These are phyloP conservation scores for Antitype chi DNA, from an alignment of 2,888 invertebrate genomes.

Conservation along the genomic window DNA sequence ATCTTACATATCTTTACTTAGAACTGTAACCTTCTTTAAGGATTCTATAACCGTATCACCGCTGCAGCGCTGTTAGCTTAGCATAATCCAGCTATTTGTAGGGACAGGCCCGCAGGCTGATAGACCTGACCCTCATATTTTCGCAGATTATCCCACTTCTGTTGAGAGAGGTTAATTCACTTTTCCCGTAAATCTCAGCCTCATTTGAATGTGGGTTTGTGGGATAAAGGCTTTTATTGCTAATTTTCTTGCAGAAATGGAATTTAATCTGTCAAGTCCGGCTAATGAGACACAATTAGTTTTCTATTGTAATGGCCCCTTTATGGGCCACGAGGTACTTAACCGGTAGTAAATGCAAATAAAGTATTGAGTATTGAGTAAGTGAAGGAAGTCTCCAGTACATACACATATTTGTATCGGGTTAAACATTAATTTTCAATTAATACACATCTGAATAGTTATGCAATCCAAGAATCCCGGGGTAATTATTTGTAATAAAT, in stretches of 20 bases:
- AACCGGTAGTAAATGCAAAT: too few relatives aligned
- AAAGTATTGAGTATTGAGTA: too few relatives aligned
- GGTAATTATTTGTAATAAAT: too few relatives aligned
- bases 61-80: constrained; percentile 72
- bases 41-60: constrained; percentile 46
- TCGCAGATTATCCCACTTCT: constrained; percentile 71
- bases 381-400: too few relatives aligned
- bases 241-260: constrained; percentile 2
- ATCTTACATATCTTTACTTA: constrained; percentile 31
- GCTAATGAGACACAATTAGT: too few relatives aligned
- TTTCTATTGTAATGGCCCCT: too few relatives aligned
- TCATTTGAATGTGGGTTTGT: constrained; percentile 45
- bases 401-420: too few relatives aligned
- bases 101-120: constrained; percentile 61
- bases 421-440: too few relatives aligned
- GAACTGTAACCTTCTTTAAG: constrained; percentile 17
- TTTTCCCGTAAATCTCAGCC: constrained; percentile 59
- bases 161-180: constrained; percentile 67
- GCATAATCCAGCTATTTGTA: constrained; percentile 80
- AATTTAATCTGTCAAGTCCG: too few relatives aligned
- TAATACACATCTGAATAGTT: too few relatives aligned
- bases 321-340: too few relatives aligned
- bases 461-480: too few relatives aligned
- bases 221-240: constrained; percentile 19
- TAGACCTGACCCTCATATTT: constrained; percentile 73